phyloP scores from a whole-genome alignment of 2,797 vertebrate species.

The Channallabes apus region DNA sequence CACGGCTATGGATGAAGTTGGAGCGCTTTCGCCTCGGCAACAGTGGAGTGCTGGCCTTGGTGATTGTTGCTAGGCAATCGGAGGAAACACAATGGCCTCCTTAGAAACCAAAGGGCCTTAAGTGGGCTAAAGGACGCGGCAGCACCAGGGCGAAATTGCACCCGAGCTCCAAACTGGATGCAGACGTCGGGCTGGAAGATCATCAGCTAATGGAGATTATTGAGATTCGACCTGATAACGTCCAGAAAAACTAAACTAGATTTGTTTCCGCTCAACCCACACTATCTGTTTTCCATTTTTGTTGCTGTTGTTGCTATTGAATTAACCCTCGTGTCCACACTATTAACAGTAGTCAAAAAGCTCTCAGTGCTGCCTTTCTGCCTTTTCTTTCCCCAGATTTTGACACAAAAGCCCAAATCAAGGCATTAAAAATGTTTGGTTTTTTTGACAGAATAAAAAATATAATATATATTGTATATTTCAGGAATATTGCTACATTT shows the following conservation, averaged over 20 bases:
- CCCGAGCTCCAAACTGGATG: slow-evolving; percentile 54
- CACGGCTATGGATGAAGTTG: slow-evolving; percentile 39
- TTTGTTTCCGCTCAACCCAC: background rate
- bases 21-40: slow-evolving; percentile 74
- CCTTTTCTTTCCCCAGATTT: background rate
- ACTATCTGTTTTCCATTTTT: background rate
- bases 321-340: background rate
- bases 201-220: slow-evolving; percentile 2
- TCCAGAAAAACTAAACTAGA: background rate
- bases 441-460: no score
- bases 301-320: slow-evolving; percentile 17
- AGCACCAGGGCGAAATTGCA: slow-evolving; percentile 60
- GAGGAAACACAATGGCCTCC: slow-evolving; percentile 81
- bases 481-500: no score
- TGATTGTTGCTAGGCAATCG: slow-evolving; percentile 81
- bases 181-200: background rate
- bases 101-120: slow-evolving; percentile 81
- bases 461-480: no score
- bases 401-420: background rate
- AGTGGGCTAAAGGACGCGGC: slow-evolving; percentile 74
- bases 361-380: background rate
- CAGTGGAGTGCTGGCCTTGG: slow-evolving; percentile 82
- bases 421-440: background rate
- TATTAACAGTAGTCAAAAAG: background rate
- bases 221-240: background rate